Evolutionary conservation across 2,113 vertebrate species (phyloP).

Genomic region (Anser brachyrhynchus): DNA sequence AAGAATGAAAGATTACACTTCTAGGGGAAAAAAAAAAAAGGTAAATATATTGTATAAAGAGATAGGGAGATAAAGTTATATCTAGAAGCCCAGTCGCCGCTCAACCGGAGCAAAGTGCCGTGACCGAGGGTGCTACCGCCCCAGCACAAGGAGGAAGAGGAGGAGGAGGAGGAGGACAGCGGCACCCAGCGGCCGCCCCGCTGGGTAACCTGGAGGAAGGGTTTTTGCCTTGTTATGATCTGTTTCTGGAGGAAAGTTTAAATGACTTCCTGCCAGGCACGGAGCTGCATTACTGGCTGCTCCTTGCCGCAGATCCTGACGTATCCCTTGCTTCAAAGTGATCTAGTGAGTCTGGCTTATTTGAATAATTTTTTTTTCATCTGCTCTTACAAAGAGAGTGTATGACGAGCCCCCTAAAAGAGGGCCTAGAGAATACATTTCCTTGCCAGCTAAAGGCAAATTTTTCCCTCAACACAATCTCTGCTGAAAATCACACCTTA

Average conservation of each 20-base stretch:
- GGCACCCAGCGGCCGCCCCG: neutral
- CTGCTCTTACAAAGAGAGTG: rapidly evolving
- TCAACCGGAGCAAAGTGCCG: no score
- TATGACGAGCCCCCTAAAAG: neutral
- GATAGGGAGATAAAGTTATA: neutral
- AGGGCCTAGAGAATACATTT: neutral
- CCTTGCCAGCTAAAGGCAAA: no score
- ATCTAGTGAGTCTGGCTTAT: neutral
- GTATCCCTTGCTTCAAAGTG: neutral
- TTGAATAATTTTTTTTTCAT: neutral
- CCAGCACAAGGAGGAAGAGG: no score
- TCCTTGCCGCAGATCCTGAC: no score
- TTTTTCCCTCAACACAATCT: no score
- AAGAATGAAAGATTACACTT: neutral
- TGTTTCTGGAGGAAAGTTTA: rapidly evolving
- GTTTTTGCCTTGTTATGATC: rapidly evolving
- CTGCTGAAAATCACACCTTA: neutral
- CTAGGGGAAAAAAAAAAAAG: no score
- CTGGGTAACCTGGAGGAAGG: neutral
- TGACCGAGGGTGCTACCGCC: neutral
- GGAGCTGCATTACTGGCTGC: neutral
- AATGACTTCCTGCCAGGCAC: neutral
- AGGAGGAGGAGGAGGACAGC: neutral
- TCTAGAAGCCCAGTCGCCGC: neutral
- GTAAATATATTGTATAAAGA: no score